Base-by-base conservation (phyloP, 2,888 invertebrate genomes). In the Oscheius onirici region DNA sequence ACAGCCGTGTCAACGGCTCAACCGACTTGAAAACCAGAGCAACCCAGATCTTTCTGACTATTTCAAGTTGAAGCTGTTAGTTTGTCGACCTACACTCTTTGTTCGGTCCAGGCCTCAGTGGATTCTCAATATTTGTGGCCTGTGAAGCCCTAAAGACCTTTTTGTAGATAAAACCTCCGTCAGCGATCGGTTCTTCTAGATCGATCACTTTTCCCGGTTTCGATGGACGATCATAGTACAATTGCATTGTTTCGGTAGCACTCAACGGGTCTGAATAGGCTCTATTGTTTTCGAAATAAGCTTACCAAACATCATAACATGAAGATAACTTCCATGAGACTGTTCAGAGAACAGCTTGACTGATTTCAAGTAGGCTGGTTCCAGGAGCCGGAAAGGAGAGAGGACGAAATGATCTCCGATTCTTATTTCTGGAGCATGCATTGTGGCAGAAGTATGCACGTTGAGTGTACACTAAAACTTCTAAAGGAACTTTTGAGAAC, bases 131-230 rank as follows among this genome's bases (percentile, higher is more conserved):
- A 61, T 79, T 72, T 43, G 78, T 74, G 51, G 78, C 71, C 10
- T 78, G 78, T n/a, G 73, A 73, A 0, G 79, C 78, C 44, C 82
- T 81, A 73, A 79, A 77, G 43, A 83, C 73, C 54, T 71, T 72
- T 54, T 83, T 83, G n/a, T 78, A 79, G 34, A 83, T 78, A 71
- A 83, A 83, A 68, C 83, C 83, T 70, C 83, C 83, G 55, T 83
- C 83, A 15, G 81, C 76, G 54, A 83, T 81, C 13, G 83, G 83
- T 49, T 79, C 83, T 57, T 82, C 82, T 15, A 83, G 68, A 68
- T 79, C 74, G 22, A 83, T 77, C 13, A 73, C 58, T 70, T 82
- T 83, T 6, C 81, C 82, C 24, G 75, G 73, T 11, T 72, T 75
- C 22, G 82, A 78, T 1, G 76, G 74, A 8, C 83, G 44, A 28